phyloP scores from a whole-genome alignment of 2,888 invertebrate genomes.

The Leptinotarsa peninsularis region DNA sequence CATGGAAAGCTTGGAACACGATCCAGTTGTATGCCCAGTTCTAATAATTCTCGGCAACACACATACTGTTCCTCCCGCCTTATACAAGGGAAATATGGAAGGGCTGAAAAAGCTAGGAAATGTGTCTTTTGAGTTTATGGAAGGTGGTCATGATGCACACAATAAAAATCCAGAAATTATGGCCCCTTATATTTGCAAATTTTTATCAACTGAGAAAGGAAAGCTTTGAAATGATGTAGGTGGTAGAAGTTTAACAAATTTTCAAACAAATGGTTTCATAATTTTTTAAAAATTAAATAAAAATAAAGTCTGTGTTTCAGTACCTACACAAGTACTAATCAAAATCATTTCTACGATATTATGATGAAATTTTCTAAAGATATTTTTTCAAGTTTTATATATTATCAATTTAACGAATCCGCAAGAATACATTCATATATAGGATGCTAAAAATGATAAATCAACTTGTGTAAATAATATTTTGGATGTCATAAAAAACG shows the following conservation, averaged over 20 bases:
- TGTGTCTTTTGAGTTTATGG: slow-evolving; percentile 61
- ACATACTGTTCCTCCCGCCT: slow-evolving; percentile 45
- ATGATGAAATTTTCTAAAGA: no score
- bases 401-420: no score
- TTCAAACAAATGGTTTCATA: background rate
- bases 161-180: slow-evolving; percentile 70
- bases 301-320: no score
- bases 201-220: slow-evolving; percentile 53
- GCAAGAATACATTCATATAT: no score
- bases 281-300: no score
- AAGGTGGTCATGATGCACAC: slow-evolving; percentile 75
- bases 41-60: slow-evolving; percentile 58
- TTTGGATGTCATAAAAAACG: no score
- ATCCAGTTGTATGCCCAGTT: slow-evolving; percentile 61
- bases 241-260: background rate
- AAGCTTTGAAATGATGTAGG: slow-evolving; percentile 49
- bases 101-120: slow-evolving; percentile 53
- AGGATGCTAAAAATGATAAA: no score
- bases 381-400: no score
- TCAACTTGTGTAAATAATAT: no score
- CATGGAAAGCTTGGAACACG: slow-evolving; percentile 58
- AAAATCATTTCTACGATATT: no score
- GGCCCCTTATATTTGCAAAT: slow-evolving; percentile 57
- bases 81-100: slow-evolving; percentile 48
- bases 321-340: no score